A percentile compares a stretch with the other conserved stretches of the same genome.
Conservation (phyloP, 2,797 vertebrate genomes). For the Trichosurus vulpecula region DNA sequence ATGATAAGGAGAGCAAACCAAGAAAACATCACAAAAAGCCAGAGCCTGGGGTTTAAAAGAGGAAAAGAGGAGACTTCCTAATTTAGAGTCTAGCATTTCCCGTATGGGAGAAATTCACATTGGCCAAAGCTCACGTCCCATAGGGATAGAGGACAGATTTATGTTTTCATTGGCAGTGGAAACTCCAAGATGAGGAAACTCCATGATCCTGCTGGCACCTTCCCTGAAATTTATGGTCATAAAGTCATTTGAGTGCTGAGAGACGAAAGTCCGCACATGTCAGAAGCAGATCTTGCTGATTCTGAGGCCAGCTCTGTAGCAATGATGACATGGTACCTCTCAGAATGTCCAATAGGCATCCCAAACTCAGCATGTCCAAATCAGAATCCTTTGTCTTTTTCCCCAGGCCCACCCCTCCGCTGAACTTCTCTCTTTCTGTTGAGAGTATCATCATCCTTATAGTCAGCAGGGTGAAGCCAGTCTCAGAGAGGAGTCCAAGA, state of each 20-base stretch:
- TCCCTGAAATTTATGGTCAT: background rate
- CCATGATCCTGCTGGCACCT: background rate
- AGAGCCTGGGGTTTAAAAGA: background rate
- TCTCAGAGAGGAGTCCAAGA: background rate
- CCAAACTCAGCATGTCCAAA: background rate
- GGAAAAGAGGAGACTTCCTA: no score
- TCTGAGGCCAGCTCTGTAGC: background rate
- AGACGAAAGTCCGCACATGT: background rate
- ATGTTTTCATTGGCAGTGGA: background rate
- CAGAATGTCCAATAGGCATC: background rate
- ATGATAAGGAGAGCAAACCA: background rate
- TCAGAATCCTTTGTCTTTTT: background rate
- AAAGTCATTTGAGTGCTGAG: background rate
- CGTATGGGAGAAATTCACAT: accelerated
- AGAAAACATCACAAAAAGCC: background rate
- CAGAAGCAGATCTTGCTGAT: background rate
- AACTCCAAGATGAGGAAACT: background rate
- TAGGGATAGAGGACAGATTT: background rate
- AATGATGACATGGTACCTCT: background rate
- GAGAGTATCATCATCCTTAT: background rate
- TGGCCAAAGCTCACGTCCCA: background rate
- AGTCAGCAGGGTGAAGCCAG: background rate
- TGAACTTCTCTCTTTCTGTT: background rate
- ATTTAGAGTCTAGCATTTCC: accelerated
- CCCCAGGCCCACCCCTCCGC: background rate